A percentile compares a stretch with the other conserved stretches of the same genome.
Conservation (phyloP, 2,888 invertebrate species). For the Lasioglossum lativentre region DNA sequence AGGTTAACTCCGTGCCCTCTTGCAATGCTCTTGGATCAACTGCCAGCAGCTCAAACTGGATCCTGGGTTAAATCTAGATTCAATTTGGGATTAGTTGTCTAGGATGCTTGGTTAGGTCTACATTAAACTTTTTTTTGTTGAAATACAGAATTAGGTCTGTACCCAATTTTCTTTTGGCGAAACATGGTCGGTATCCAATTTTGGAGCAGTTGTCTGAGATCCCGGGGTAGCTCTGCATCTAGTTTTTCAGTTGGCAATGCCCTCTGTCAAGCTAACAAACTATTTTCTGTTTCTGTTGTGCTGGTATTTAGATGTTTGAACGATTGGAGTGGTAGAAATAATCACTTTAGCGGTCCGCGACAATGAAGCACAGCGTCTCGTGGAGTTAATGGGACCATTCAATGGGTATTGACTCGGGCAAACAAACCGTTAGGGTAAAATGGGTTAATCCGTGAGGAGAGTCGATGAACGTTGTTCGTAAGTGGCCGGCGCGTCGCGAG, state of each 20-base stretch:
- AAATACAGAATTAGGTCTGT: too few species aligned
- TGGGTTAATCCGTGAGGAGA: not conserved
- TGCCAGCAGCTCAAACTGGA: not conserved
- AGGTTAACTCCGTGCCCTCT: not conserved
- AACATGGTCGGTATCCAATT: too few species aligned
- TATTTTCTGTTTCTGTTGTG: not conserved
- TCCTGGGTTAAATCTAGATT: not conserved
- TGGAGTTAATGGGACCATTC: not conserved
- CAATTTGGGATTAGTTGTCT: too few species aligned
- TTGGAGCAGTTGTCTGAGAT: too few species aligned
- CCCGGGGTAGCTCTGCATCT: too few species aligned
- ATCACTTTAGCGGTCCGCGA: not conserved
- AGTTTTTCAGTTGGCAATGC: too few species aligned
- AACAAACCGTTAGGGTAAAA: not conserved
- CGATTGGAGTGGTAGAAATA: not conserved
- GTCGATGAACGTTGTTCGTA: not conserved
- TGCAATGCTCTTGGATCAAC: not conserved
- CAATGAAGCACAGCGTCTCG: not conserved
- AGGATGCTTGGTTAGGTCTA: too few species aligned
- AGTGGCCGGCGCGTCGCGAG: not conserved
- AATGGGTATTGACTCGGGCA: not conserved
- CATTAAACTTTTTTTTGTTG: too few species aligned
- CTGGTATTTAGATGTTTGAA: not conserved
- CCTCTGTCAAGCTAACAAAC: too few species aligned
- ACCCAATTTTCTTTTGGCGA: too few species aligned